Base-by-base conservation (phyloP, 2,888 invertebrate species). In the Drosophila atroscutellata region DNA sequence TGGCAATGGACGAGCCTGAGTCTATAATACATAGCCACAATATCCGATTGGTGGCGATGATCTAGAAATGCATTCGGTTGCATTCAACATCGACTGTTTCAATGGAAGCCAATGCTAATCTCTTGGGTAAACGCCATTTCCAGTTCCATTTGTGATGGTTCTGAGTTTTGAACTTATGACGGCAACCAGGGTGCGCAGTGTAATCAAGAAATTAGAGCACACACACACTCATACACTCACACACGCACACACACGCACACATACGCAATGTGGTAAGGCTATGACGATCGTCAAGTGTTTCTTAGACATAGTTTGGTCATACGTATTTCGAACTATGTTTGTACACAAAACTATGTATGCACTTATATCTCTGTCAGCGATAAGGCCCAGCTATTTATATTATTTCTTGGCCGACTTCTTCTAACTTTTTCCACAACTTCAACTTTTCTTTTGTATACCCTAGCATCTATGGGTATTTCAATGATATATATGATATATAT, bases 171-270 rank as follows among this genome's bases (percentile, higher is more conserved):
- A 42, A 58, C 52, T 56, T 62, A 56, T 49, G 54, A 67, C 47
- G 37, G 55, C 50, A 47, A 68, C 42, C 65, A 54, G 26, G 45
- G 24, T 39, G 68, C 54, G 49, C 62, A 80, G 87, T 85, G 77
- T 85, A 85, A 89, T 81, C 75, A 86, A 86, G 67, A 89, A 89
- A 85, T 85, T 85, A 86, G 87, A 89, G 84, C 84, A 61, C 62
- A 15, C 62, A 15, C 58, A n/a, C 72, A 47, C 57, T 59, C n/a
- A 39, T 11, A n/a, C 8, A 7, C 42, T 20, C 42, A 7, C 42
- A 42, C 42, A 42, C 6, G 6, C 6, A 0, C 45, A 52, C 15
- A 13, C 26, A 26, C 2, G n/a, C n/a, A 24, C n/a, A n/a, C n/a
- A 30, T 2, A 32, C n/a, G n/a, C 28, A n/a, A 51, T 32, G 15